Percentiles rank a stretch among this genome's conserved stretches.
These are phyloP conservation scores for Vesta saturnalis DNA, from an alignment of 2,888 invertebrate species.

Conservation along the genomic window DNA sequence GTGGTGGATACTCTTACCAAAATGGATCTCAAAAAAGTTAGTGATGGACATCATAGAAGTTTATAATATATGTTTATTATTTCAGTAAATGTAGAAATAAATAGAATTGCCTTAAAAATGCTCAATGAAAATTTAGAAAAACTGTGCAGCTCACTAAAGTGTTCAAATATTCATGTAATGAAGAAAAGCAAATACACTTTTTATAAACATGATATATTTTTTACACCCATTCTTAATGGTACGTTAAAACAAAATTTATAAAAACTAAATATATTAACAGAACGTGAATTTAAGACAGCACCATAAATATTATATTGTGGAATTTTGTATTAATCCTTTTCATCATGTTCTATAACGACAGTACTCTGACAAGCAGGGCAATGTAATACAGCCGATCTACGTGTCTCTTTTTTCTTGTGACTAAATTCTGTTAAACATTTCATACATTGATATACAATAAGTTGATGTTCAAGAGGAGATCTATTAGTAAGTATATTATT, in stretches of 20 bases:
- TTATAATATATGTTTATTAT: conserved; percentile 26
- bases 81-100: background rate
- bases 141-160: conserved; percentile 10
- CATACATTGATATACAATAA: conserved; percentile 67
- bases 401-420: conserved; percentile 57
- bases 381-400: conserved; percentile 42
- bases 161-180: conserved; percentile 1
- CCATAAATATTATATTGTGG: conserved; percentile 2
- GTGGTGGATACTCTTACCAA: conserved; percentile 37
- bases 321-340: conserved; percentile 43
- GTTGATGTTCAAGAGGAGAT: conserved; percentile 59
- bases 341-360: conserved; percentile 66
- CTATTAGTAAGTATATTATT: conserved; percentile 49
- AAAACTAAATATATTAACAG: background rate
- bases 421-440: conserved; percentile 72
- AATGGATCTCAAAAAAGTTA: conserved; percentile 36
- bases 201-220: background rate
- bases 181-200: background rate
- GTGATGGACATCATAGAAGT: conserved; percentile 42
- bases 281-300: background rate
- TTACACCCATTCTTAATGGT: background rate
- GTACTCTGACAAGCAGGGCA: conserved; percentile 71
- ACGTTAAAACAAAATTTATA: background rate
- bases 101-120: conserved; percentile 8
- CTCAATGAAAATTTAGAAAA: conserved; percentile 4